phyloP scores from a whole-genome alignment of 2,888 invertebrate genomes.

The Cheiracanthium punctorium region DNA sequence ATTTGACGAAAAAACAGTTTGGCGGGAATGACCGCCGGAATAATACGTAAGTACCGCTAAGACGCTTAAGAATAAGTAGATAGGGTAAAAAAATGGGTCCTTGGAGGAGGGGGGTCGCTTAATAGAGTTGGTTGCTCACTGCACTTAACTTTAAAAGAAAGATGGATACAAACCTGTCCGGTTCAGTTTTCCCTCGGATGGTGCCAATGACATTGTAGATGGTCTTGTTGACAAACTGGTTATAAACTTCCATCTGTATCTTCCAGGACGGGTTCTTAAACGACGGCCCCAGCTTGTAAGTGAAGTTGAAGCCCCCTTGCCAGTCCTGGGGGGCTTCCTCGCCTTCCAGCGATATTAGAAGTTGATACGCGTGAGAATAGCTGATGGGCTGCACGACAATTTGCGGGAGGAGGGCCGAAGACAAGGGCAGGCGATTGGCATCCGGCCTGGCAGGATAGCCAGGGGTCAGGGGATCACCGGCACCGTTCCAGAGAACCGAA shows the following conservation, averaged over 20 bases:
- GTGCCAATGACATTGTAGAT: constrained; percentile 75
- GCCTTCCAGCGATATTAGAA: constrained; percentile 67
- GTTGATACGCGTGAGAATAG: constrained; percentile 69
- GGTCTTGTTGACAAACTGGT: constrained; percentile 72
- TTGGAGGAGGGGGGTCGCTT: too few species aligned
- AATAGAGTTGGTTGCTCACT: too few species aligned
- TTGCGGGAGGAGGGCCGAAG: constrained; percentile 37
- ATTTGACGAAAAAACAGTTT: too few species aligned
- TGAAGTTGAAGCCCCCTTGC: constrained; percentile 71
- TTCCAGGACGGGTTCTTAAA: constrained; percentile 62
- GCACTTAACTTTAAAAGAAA: too few species aligned
- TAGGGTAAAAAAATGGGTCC: too few species aligned
- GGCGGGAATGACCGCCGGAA: too few species aligned
- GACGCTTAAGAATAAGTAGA: too few species aligned
- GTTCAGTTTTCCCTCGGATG: constrained; percentile 75
- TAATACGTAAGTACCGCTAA: too few species aligned
- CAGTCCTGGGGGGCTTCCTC: constrained; percentile 68
- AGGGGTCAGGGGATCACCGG: constrained; percentile 76
- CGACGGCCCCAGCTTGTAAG: constrained; percentile 69
- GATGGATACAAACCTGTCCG: constrained; percentile 70
- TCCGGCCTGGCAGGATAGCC: constrained; percentile 75
- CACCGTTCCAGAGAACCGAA: constrained; percentile 73
- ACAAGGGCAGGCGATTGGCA: constrained; percentile 52
- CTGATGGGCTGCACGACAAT: constrained; percentile 73
- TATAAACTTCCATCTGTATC: constrained; percentile 73